Base-by-base conservation (phyloP, 2,888 invertebrate species). In the Eupithecia dodoneata region DNA sequence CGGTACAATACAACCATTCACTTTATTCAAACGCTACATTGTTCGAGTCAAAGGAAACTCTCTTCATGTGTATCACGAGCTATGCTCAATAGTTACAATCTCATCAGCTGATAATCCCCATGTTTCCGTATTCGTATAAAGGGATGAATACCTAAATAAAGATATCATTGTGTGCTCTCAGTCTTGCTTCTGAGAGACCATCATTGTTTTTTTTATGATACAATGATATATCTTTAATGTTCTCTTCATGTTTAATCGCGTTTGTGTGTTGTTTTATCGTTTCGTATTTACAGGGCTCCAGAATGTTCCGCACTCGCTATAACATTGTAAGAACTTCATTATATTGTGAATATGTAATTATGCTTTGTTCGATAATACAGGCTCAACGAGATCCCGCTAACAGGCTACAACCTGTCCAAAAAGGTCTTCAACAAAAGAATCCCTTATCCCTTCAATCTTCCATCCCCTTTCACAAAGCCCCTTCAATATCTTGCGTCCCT, bases 151-250 rank as follows among this genome's bases (percentile, higher is more conserved):
- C 52, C 18, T 9, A 72, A 73, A 71, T 75, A 79, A 15, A 69
- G 70, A 80, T 81, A 77, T 65, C 45, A 44, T 70, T 45, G 30
- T 76, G 49, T 76, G 70, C 69, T 72, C 73, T 59, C 47, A 71
- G 74, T 75, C 79, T 81, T 73, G 78, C 75, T 81, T 75, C 78
- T 77, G 70, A 13, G 12, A 66, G 10, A 66, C 66, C 42, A 76
- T 77, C 79, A 82, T 85, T 85, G 87, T 89, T 87, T 85, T 85
- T 84, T 84, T 83, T 81, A 77, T 83, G 86, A 87, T 85, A 83
- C 84, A 85, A 85, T 55, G n/a, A 2, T 69, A 79, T 80, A 65
- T 59, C 74, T 55, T 72, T 59, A 65, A 69, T 75, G 10, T 70
- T 47, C 63, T 72, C 52, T 75, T 69, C 41, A 72, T 67, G 41